Conservation (phyloP, 2,797 vertebrate species). For the Ctenopoma multispine region DNA sequence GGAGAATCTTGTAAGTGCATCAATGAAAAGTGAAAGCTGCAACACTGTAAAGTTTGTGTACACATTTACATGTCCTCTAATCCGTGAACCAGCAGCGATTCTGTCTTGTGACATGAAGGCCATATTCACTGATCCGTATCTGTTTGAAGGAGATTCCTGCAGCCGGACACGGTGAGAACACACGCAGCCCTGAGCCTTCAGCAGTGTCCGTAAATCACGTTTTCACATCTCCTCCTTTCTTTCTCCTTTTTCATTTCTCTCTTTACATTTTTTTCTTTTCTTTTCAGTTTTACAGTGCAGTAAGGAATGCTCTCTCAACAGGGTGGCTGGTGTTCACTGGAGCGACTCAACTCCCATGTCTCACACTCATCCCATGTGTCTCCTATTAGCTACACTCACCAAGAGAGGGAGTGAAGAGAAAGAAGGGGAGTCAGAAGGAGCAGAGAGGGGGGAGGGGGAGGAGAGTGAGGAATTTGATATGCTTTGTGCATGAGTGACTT, state of each 20-base stretch:
- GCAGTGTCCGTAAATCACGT: conserved; percentile 73
- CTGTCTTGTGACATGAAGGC: conserved; percentile 49
- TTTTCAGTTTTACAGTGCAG: conserved; percentile 69
- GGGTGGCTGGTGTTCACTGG: conserved; percentile 79
- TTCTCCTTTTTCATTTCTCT: conserved; percentile 62
- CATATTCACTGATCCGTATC: conserved; percentile 61
- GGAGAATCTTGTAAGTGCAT: background rate
- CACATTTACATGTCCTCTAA: conserved; percentile 13
- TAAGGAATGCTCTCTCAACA: conserved; percentile 77
- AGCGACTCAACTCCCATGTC: conserved; percentile 80
- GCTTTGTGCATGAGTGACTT: conserved; percentile 84
- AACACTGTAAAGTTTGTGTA: conserved; percentile 35
- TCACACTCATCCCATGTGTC: conserved; percentile 82
- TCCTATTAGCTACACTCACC: conserved; percentile 76
- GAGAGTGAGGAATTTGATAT: conserved; percentile 80
- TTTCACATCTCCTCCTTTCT: conserved; percentile 66
- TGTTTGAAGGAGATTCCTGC: conserved; percentile 71
- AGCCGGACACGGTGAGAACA: conserved; percentile 61
- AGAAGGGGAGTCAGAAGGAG: conserved; percentile 33
- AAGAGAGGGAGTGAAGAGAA: conserved; percentile 63
- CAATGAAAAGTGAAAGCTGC: conserved; percentile 11
- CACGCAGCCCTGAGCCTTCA: conserved; percentile 65
- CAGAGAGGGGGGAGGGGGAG: conserved; percentile 42
- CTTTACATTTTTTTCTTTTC: conserved; percentile 33
- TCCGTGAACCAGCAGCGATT: conserved; percentile 30